Percentiles rank a stretch among this genome's conserved stretches.
phyloP scores from a whole-genome alignment of 2,888 invertebrate species.

The Machimus atricapillus region DNA sequence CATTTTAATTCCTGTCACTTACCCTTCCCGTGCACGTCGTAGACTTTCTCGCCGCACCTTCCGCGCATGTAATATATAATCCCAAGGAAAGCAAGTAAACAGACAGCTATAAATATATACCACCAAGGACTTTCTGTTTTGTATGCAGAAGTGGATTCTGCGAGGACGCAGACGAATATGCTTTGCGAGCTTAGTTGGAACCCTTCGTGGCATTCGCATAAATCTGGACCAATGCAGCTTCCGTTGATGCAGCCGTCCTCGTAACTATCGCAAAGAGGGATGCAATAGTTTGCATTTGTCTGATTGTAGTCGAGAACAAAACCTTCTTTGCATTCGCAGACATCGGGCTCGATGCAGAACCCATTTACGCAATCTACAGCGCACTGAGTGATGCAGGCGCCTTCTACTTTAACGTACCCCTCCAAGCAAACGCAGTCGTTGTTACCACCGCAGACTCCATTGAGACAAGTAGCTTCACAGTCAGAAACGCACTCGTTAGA shows the following conservation, averaged over 20 bases:
- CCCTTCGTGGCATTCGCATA: conserved; percentile 49
- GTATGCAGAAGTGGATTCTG: background rate
- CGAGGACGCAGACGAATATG: background rate
- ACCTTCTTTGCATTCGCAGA: conserved; percentile 49
- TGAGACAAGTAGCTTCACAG: conserved; percentile 13
- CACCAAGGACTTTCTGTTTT: background rate
- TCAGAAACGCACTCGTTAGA: conserved; percentile 52
- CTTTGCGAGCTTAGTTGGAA: background rate
- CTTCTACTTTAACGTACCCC: conserved; percentile 57
- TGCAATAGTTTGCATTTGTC: background rate
- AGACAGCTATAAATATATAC: background rate
- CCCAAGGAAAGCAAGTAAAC: background rate
- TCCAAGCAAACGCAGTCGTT: conserved; percentile 57
- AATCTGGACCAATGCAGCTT: conserved; percentile 44
- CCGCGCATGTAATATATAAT: background rate
- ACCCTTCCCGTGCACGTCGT: conserved; percentile 4
- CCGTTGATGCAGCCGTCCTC: conserved; percentile 46
- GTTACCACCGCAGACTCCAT: conserved; percentile 48
- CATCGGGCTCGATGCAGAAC: conserved; percentile 52
- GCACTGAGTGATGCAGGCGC: conserved; percentile 67
- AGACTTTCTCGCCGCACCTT: background rate
- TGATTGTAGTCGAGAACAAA: conserved; percentile 37
- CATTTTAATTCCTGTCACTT: background rate
- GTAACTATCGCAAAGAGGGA: conserved; percentile 29
- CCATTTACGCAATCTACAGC: conserved; percentile 65